Conservation (phyloP, 2,797 vertebrate genomes). For the Centropyge bicolor region DNA sequence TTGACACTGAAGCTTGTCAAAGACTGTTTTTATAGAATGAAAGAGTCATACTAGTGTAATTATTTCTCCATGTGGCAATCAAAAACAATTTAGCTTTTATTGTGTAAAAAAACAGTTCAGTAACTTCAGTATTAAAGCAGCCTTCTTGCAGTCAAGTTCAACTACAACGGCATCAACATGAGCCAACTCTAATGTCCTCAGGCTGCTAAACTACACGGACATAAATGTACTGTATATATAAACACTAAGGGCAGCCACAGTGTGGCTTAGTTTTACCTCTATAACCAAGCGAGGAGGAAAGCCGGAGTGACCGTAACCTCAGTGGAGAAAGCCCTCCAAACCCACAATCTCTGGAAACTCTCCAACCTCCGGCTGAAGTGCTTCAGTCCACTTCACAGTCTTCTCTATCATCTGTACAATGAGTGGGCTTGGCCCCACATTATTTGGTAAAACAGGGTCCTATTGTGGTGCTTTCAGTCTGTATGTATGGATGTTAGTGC, state of each 20-base stretch:
- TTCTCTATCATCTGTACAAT: conserved; percentile 55
- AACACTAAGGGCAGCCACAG: conserved; percentile 69
- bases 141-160: conserved; percentile 5
- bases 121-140: conserved; percentile 21
- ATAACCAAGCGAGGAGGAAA: conserved; percentile 65
- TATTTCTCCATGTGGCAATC: conserved; percentile 4
- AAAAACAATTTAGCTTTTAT: conserved; percentile 25
- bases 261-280: conserved; percentile 78
- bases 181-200: conserved; percentile 44
- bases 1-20: not conserved
- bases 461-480: conserved; percentile 55
- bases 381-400: conserved; percentile 66
- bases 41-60: not conserved
- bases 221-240: conserved; percentile 48
- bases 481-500: conserved; percentile 40
- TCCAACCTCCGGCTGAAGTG: conserved; percentile 64
- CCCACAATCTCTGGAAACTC: conserved; percentile 78
- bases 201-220: conserved; percentile 47
- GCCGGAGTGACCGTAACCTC: conserved; percentile 82
- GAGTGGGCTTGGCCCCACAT: conserved; percentile 50
- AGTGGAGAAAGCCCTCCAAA: conserved; percentile 75
- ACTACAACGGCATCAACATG: conserved; percentile 21
- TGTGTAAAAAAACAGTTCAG: conserved; percentile 10
- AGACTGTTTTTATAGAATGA: not conserved
- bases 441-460: conserved; percentile 57